Percentiles rank a stretch among this genome's conserved stretches.
Conservation (phyloP, 2,797 vertebrate genomes). For the Poeciliopsis presidionis region DNA sequence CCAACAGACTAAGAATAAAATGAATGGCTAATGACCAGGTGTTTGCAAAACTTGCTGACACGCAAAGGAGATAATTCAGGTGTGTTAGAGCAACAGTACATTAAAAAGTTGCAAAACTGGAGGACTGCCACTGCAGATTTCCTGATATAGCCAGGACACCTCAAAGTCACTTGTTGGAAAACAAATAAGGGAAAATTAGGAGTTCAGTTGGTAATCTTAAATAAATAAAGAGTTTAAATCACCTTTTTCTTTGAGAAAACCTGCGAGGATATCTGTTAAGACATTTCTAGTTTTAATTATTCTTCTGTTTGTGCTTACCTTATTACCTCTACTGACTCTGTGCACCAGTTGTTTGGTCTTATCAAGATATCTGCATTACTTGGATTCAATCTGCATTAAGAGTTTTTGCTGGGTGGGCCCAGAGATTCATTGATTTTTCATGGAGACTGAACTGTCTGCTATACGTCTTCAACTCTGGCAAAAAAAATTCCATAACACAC, state of each 20-base stretch:
- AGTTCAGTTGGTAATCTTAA: background rate
- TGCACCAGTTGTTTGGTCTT: background rate
- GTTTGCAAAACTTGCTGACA: background rate
- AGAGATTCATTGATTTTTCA: background rate
- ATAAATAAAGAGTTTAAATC: background rate
- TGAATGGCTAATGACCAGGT: background rate
- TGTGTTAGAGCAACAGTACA: background rate
- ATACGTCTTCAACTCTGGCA: background rate
- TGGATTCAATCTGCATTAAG: background rate
- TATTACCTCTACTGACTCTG: background rate
- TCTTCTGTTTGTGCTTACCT: background rate
- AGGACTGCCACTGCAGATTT: background rate
- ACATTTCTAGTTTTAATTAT: background rate
- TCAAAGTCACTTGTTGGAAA: background rate
- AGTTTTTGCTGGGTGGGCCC: background rate
- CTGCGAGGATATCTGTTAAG: background rate
- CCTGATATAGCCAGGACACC: background rate
- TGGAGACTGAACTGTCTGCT: background rate
- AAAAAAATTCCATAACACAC: slow-evolving; percentile 6
- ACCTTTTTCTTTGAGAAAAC: background rate
- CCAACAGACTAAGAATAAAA: background rate
- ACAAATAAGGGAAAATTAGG: background rate
- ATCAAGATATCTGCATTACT: background rate
- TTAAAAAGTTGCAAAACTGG: background rate
- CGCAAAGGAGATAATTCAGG: background rate